These are phyloP conservation scores for Tipula vernalis DNA, from an alignment of 2,888 invertebrate species.

Conservation along the genomic window DNA sequence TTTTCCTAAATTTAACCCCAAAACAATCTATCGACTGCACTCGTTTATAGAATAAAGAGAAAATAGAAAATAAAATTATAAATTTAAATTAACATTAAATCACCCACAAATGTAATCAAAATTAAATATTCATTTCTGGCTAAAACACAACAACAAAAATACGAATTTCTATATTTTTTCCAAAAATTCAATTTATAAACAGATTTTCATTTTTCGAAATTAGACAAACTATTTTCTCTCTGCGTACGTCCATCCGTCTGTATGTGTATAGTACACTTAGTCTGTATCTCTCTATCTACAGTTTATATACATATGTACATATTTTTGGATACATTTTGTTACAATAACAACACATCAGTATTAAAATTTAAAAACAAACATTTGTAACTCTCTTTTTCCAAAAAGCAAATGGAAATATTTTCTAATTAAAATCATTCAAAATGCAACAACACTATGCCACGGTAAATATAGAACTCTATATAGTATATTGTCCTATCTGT, in stretches of 20 bases:
- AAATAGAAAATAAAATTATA: neutral
- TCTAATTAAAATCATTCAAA: neutral
- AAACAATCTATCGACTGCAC: neutral
- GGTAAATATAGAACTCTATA: neutral
- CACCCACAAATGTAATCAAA: neutral
- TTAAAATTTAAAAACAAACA: neutral
- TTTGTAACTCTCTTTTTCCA: neutral
- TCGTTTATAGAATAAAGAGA: neutral
- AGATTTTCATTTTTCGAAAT: neutral
- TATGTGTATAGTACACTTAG: neutral
- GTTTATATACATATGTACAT: too few relatives aligned
- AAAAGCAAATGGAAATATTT: neutral
- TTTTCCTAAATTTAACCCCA: neutral
- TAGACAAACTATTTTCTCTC: neutral
- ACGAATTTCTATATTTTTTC: neutral
- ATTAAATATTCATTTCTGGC: neutral
- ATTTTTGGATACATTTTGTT: neutral
- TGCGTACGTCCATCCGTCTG: neutral
- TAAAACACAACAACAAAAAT: neutral
- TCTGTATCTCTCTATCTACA: neutral
- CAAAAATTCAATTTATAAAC: neutral
- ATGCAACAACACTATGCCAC: neutral
- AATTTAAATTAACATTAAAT: neutral
- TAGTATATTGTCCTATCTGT: neutral
- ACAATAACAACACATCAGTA: neutral